Base-by-base conservation (phyloP, 1,140 invertebrate genomes). In the Ptiloglossa arizonensis region DNA sequence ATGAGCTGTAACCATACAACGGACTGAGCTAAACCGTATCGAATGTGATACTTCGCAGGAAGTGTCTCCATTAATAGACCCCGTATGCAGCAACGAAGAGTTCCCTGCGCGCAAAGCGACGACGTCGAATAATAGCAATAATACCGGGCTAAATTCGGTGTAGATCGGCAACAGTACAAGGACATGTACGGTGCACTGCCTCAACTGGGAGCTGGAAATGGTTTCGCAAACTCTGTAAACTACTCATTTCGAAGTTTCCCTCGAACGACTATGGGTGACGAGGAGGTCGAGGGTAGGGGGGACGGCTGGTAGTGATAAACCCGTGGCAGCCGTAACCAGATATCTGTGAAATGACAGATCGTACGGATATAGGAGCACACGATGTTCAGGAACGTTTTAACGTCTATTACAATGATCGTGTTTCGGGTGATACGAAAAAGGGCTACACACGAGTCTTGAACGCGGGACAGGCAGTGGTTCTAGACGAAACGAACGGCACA, bases 211-310 rank as follows among this genome's bases (percentile, higher is more conserved):
- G 15, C 57, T 38, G 15, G 24, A 11, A 70, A 70, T 70, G 67
- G 32, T 77, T 77, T 44, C 56, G 17, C 27, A 56, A 71, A 71
- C 67, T 68, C 54, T 59, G 57, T 41, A 62, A 77, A 52, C 57
- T 77, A 44, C 44, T 71, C 75, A 44, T 77, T 71, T 54, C 46
- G 1, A 77, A 77, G 57, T 71, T 77, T 71, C 57, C n/a, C 17
- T 3, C n/a, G 32, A 44, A 56, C 50, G 41, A 69, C 24, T n/a
- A n/a, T n/a, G n/a, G n/a, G n/a, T n/a, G n/a, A n/a, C n/a, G n/a
- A n/a, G n/a, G n/a, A n/a, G n/a, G n/a, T n/a, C n/a, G n/a, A n/a
- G n/a, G n/a, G n/a, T n/a, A n/a, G n/a, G n/a, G 1, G 27, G 29
- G 27, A 9, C 11, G 29, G 52, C n/a, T 46, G 22, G 17, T 19